Base-by-base conservation (phyloP, 2,888 invertebrate species). In the Drosophila tripunctata region DNA sequence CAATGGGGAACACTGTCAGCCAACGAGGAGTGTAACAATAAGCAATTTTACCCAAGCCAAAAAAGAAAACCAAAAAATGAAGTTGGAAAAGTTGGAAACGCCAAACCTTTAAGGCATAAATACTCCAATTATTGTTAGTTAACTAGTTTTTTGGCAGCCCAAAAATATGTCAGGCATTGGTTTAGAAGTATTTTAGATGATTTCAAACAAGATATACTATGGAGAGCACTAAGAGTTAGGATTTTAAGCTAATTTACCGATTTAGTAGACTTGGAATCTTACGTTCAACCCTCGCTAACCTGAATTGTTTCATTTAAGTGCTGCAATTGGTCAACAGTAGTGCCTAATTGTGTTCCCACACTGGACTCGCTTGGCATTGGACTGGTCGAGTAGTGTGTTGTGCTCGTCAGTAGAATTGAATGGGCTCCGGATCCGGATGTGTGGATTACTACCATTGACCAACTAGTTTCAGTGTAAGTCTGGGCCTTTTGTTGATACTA, bases 401-500 rank as follows among this genome's bases (percentile, higher is more conserved):
- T 17, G 36, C 44, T 63, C 58, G 61, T 47, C 60, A 52, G 54
- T 47, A 47, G 57, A 67, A 67, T 71, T 70, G 65, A 69, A 69
- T 68, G 62, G 64, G 38, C 54, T 33, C 41, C 74, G 86, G 75
- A 73, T 86, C 36, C 86, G 86, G 86, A 84, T 79, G 73, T 68
- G 83, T 75, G 78, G 69, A 72, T 75, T 75, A 71, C 62, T 64
- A 31, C 52, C 66, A 51, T 61, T 51, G 31, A 3, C 31, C 54
- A 44, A 31, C 72, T 54, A 41, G 54, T 51, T 14, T 17, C 4
- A 40, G 31, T 45, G 33, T 51, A 70, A 60, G 50, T 43, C 43
- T 52, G 48, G 24, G 31, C 65, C 67, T 61, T 63, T 74, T 83
- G 87, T 78, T 64, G 64, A 45, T 62, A 40, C 45, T 65, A 54